phyloP scores from a whole-genome alignment of 2,888 invertebrate species.

The Eumerus sabulonum region DNA sequence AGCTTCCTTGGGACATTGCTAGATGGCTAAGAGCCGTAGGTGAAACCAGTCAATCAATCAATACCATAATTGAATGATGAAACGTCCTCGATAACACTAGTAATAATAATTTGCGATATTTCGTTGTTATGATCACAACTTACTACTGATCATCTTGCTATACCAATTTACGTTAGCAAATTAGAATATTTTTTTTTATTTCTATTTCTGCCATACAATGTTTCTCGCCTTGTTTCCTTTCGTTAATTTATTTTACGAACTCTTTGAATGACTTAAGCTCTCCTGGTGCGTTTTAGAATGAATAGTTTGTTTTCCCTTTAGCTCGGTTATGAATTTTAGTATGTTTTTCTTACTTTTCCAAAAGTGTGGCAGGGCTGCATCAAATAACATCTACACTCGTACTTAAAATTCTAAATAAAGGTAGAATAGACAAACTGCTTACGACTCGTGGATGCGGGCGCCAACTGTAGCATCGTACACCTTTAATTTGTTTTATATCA shows the following conservation, averaged over 20 bases:
- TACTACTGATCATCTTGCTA: constrained; percentile 34
- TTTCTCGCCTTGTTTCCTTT: constrained; percentile 11
- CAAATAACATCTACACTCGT: constrained; percentile 41
- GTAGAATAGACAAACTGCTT: constrained; percentile 36
- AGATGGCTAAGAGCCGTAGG: too few relatives aligned
- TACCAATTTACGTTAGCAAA: constrained; percentile 34
- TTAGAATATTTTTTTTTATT: constrained; percentile 10
- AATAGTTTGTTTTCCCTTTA: too few relatives aligned
- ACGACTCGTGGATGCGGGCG: constrained; percentile 25
- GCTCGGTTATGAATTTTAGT: constrained; percentile 1
- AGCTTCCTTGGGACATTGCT: too few relatives aligned
- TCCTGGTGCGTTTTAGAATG: constrained; percentile 1
- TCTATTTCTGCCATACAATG: too few relatives aligned
- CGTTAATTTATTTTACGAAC: constrained; percentile 14
- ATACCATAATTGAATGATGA: too few relatives aligned
- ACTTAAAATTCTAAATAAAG: constrained; percentile 17
- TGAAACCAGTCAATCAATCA: too few relatives aligned
- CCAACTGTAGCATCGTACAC: constrained; percentile 29
- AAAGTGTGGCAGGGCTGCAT: constrained; percentile 57
- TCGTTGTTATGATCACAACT: too few relatives aligned
- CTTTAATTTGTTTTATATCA: constrained; percentile 9
- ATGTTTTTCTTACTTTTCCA: constrained; percentile 14
- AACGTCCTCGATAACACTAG: too few relatives aligned
- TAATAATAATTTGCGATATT: constrained; percentile 13
- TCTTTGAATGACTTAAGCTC: constrained; percentile 19